phyloP scores from a whole-genome alignment of 2,113 vertebrate species.

The Grantiella picta region DNA sequence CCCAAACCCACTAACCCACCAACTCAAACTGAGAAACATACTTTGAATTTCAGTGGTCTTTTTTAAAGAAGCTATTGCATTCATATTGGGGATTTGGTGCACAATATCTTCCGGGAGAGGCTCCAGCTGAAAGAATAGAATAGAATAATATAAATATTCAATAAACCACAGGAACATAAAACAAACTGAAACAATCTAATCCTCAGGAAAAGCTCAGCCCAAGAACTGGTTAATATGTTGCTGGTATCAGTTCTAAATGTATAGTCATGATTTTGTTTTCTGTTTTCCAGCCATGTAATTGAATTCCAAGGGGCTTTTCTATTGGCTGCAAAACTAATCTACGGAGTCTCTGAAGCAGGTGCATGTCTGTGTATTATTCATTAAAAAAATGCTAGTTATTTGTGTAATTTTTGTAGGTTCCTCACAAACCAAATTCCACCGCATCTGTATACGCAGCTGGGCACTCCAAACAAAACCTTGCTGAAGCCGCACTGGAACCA shows the following conservation, averaged over 20 bases:
- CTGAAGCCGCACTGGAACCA: constrained; percentile 30
- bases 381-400: constrained; percentile 76
- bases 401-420: constrained; percentile 70
- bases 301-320: constrained; percentile 77
- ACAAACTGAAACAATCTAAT: constrained; percentile 46
- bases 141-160: constrained; percentile 53
- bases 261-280: constrained; percentile 63
- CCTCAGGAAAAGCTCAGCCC: constrained; percentile 42
- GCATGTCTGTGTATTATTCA: constrained; percentile 74
- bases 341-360: constrained; percentile 73
- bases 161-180: constrained; percentile 55
- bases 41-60: constrained; percentile 81
- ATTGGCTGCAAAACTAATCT: constrained; percentile 75
- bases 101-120: constrained; percentile 73
- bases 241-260: constrained; percentile 46
- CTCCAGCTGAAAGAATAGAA: constrained; percentile 76
- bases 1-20: not conserved
- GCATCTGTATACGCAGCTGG: constrained; percentile 63
- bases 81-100: constrained; percentile 74
- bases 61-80: constrained; percentile 77
- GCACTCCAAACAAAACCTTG: constrained; percentile 57
- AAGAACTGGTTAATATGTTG: constrained; percentile 58
- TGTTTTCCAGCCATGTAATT: constrained; percentile 69
- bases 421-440: constrained; percentile 72
- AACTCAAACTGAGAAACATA: constrained; percentile 63